Conservation (phyloP, 2,888 invertebrate genomes). For the Amblyjoppa proteus region DNA sequence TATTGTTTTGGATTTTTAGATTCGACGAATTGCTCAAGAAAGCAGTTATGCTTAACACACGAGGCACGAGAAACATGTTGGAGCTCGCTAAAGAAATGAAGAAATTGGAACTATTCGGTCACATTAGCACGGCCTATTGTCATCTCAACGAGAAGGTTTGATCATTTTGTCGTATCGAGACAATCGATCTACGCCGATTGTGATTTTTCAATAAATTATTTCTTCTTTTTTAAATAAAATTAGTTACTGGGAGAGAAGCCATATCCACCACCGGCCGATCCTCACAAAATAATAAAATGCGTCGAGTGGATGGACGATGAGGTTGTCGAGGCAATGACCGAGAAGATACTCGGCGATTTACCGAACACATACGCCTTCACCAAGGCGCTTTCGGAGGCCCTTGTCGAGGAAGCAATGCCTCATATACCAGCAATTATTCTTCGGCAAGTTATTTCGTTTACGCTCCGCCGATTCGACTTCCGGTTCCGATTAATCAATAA, state of each 20-base stretch:
- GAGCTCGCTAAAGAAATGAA: slow-evolving; percentile 92
- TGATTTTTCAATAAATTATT: background rate
- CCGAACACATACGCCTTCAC: slow-evolving; percentile 98
- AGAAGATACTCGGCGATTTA: slow-evolving; percentile 90
- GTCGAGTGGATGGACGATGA: slow-evolving; percentile 93
- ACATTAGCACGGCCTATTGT: slow-evolving; percentile 96
- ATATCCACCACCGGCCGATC: slow-evolving; percentile 93
- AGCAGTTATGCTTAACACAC: slow-evolving; percentile 96
- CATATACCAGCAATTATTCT: slow-evolving; percentile 93
- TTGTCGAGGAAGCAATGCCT: slow-evolving; percentile 92
- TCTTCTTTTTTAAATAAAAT: slow-evolving; percentile 10
- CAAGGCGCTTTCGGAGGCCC: slow-evolving; percentile 94
- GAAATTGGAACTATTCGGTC: slow-evolving; percentile 90
- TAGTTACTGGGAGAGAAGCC: slow-evolving; percentile 92
- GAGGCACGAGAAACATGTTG: slow-evolving; percentile 95
- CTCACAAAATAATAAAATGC: slow-evolving; percentile 90
- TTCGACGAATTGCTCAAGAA: slow-evolving; percentile 96
- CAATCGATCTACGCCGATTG: background rate
- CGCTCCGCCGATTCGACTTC: background rate
- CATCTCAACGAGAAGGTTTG: slow-evolving; percentile 88
- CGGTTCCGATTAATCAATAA: background rate
- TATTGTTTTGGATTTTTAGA: slow-evolving; percentile 86
- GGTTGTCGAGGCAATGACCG: slow-evolving; percentile 88
- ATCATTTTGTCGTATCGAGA: background rate
- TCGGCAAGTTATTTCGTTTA: slow-evolving; percentile 86